Evolutionary conservation across 2,113 vertebrate species (phyloP), one percentile per base, ranked within the genome.

Genomic region (Maccullochella peelii): DNA sequence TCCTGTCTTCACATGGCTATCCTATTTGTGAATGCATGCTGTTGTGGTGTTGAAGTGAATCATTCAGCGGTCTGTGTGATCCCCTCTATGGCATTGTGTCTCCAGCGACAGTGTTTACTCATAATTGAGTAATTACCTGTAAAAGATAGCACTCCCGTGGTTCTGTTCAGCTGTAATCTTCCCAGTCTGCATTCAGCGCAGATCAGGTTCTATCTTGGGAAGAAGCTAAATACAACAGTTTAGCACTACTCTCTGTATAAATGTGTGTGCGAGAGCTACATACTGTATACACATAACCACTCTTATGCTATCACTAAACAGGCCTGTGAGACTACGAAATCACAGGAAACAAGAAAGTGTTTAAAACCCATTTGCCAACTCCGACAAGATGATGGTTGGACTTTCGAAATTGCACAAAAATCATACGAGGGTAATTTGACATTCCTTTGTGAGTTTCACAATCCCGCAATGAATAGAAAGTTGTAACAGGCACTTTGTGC

Each of bases 41-140:
- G 77, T 79, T 74, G 36, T 40, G 58, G 40, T 5, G 76, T 42
- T 86, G 87, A 89, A 88, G 89, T 79, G 85, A 85, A 90, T 89
- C 82, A 75, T 80, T 93, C 78, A 85, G 85, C 40, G 14, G 78
- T 42, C 50, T 76, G 86, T 83, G 86, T 79, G 79, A 91, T 81
- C 77, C 68, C 58, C 69, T 89, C 73, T 66, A 12, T 73, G 86
- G 79, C 84, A 90, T 91, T 94, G 92, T 93, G 87, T 92, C 83
- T 91, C 69, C 84, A 73, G 88, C 71, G 70, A 89, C 88, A 90
- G 91, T 93, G 89, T 95, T 94, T 93, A 86, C 90, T 91, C 85
- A 92, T 95, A 92, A 94, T 94, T 90, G 91, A 93, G 91, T 96
- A 93, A 94, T 95, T 93, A 94, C 87, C 80, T 94, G 94, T 91